Evolutionary conservation across 1,140 invertebrate species (phyloP).

Genomic region (Lepidostoma basale): DNA sequence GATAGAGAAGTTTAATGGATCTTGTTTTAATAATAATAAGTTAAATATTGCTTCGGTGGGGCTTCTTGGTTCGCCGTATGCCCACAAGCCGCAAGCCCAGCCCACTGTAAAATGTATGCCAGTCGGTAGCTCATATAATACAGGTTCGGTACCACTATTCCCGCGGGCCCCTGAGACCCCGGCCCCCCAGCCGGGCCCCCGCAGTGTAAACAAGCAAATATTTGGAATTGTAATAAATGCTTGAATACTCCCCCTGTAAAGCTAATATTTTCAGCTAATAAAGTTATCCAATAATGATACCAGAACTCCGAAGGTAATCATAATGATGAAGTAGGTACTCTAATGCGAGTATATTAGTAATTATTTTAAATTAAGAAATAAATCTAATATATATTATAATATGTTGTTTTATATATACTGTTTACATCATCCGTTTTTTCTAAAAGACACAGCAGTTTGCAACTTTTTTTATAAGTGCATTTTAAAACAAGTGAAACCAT

Average conservation of each 20-base stretch:
- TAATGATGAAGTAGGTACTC: no score
- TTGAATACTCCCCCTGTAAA: slow-evolving; percentile 35
- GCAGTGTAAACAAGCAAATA: slow-evolving; percentile 42
- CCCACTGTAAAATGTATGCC: no score
- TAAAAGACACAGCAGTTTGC: no score
- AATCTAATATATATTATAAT: not conserved
- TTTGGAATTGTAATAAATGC: slow-evolving; percentile 44
- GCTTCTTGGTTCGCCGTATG: no score
- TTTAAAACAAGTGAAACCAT: no score
- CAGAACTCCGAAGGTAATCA: not conserved
- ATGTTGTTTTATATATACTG: not conserved
- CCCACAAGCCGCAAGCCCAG: no score
- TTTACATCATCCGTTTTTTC: not conserved
- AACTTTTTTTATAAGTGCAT: no score
- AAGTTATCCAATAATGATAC: slow-evolving; percentile 26
- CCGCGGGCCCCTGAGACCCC: slow-evolving; percentile 22
- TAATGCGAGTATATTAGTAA: not conserved
- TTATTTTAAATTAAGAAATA: not conserved
- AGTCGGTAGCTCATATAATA: no score
- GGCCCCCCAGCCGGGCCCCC: slow-evolving; percentile 12
- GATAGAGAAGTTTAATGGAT: no score
- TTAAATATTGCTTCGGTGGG: no score
- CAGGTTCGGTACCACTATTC: no score
- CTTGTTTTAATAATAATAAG: no score
- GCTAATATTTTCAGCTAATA: slow-evolving; percentile 43